These are phyloP conservation scores for Leptinotarsa juncta DNA, from an alignment of 2,888 invertebrate genomes.

Conservation along the genomic window DNA sequence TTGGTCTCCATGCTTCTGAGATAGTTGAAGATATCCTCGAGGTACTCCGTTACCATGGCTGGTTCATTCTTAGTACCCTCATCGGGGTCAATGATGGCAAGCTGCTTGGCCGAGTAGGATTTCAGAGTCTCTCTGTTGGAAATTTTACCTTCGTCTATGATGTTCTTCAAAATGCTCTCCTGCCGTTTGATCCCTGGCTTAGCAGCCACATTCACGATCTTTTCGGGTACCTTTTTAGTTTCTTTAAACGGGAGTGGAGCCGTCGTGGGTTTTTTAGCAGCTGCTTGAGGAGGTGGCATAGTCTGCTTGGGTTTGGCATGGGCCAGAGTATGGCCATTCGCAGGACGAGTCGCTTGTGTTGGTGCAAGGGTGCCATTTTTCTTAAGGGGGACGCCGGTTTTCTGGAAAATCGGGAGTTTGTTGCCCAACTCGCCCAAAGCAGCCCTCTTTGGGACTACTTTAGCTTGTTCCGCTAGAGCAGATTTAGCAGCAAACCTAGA, in stretches of 20 bases:
- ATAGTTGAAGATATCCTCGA: constrained; percentile 90
- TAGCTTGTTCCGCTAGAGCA: constrained; percentile 36
- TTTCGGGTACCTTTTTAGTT: constrained; percentile 33
- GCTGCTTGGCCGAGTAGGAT: constrained; percentile 33
- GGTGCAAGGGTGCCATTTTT: constrained; percentile 32
- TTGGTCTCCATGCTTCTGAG: constrained; percentile 79
- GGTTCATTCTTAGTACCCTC: constrained; percentile 77
- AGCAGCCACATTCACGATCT: constrained; percentile 8
- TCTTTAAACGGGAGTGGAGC: constrained; percentile 28
- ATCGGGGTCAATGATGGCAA: constrained; percentile 51
- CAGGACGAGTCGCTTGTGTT: constrained; percentile 23
- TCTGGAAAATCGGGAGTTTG: constrained; percentile 41
- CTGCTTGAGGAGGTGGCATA: constrained; percentile 36
- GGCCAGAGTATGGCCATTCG: constrained; percentile 1
- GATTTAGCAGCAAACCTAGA: constrained; percentile 41
- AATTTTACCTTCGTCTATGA: constrained; percentile 24
- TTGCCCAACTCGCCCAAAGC: constrained; percentile 56
- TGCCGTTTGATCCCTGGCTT: constrained; percentile 36
- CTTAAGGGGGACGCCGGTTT: constrained; percentile 17
- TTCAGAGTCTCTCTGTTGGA: constrained; percentile 30
- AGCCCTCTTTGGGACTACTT: constrained; percentile 44
- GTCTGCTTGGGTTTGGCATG: background rate
- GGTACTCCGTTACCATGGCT: constrained; percentile 84
- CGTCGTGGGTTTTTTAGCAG: constrained; percentile 32
- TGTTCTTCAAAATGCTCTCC: constrained; percentile 37